phyloP scores from a whole-genome alignment of 2,113 vertebrate genomes.

The Mungos mungo region DNA sequence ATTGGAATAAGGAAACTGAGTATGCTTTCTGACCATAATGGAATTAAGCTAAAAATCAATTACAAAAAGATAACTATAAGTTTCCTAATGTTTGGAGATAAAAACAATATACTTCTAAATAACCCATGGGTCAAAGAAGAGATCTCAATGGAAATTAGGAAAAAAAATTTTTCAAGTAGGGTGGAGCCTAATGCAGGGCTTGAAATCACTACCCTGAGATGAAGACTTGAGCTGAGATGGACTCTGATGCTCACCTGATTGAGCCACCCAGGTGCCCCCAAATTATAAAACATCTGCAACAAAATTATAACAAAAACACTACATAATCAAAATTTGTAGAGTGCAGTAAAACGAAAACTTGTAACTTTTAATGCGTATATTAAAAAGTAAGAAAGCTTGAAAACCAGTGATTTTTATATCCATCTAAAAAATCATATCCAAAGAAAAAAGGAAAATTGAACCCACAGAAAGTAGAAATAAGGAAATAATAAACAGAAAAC shows the following conservation, averaged over 20 bases:
- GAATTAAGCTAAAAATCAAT: slow-evolving; percentile 27
- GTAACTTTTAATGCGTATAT: not conserved
- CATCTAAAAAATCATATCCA: not conserved
- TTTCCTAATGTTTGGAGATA: not conserved
- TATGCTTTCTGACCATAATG: not conserved
- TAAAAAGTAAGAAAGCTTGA: not conserved
- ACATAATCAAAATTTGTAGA: not conserved
- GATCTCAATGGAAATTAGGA: not conserved
- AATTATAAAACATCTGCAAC: not conserved
- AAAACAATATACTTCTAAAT: not conserved
- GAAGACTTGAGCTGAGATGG: no score
- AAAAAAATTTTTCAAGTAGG: not conserved
- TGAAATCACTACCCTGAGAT: no score
- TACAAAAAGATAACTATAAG: slow-evolving; percentile 7
- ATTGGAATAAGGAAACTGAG: not conserved
- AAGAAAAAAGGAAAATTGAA: not conserved
- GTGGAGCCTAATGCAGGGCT: no score
- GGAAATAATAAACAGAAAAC: not conserved
- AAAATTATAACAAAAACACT: slow-evolving; percentile 11
- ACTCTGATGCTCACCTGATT: no score
- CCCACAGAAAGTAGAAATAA: not conserved
- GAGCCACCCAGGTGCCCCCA: not conserved
- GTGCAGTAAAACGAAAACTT: not conserved
- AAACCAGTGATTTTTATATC: not conserved
- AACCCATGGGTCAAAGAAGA: not conserved